These are phyloP conservation scores for Sipha maydis DNA, from an alignment of 2,888 invertebrate genomes.

Conservation along the genomic window DNA sequence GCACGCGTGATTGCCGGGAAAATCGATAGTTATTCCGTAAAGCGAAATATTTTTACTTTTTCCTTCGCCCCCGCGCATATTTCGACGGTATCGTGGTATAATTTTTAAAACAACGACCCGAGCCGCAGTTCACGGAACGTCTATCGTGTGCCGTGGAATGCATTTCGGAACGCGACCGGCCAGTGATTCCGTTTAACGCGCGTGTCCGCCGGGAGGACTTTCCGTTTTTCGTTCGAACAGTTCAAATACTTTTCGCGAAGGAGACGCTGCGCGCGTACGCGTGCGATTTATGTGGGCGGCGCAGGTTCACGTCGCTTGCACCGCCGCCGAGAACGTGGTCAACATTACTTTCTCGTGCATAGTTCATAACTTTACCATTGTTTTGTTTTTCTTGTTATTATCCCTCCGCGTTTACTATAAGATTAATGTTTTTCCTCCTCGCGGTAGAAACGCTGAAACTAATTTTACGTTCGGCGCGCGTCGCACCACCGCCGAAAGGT, in stretches of 20 bases:
- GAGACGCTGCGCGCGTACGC: too few species aligned
- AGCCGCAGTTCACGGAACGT: too few species aligned
- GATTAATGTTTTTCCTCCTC: too few species aligned
- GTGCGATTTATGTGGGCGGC: not conserved
- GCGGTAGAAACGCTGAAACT: constrained; percentile 16
- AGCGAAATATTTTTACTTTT: too few species aligned
- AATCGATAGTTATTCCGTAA: too few species aligned
- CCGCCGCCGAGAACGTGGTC: not conserved
- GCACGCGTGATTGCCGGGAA: too few species aligned
- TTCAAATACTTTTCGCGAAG: constrained; percentile 24
- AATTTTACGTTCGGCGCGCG: not conserved
- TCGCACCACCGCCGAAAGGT: not conserved
- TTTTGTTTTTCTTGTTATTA: not conserved
- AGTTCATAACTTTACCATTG: not conserved
- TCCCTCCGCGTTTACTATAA: too few species aligned
- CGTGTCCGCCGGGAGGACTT: constrained; percentile 3
- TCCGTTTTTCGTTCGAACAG: not conserved
- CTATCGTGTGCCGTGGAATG: not conserved
- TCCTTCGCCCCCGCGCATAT: too few species aligned
- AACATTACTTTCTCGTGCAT: constrained; percentile 2
- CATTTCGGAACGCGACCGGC: not conserved
- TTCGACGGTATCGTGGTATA: too few species aligned
- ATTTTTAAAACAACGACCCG: too few species aligned
- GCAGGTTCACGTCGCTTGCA: not conserved
- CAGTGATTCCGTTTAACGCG: too few species aligned